These are phyloP conservation scores for Nebria salina DNA, from an alignment of 2,888 invertebrate species.

Conservation along the genomic window DNA sequence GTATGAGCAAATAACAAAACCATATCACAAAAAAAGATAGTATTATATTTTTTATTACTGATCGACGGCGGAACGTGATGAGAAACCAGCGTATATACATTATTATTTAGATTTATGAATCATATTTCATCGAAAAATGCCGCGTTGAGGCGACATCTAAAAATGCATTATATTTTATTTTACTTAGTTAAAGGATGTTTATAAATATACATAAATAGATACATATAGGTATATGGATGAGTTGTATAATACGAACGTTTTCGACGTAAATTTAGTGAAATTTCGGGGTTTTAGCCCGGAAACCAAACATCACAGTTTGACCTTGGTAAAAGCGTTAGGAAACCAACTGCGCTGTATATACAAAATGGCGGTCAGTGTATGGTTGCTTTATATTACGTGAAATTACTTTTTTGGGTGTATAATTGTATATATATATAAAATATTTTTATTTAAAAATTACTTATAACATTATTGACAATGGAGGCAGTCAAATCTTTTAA, in stretches of 20 bases:
- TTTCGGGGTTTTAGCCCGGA: conserved; percentile 32
- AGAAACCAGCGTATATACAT: conserved; percentile 48
- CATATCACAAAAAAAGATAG: conserved; percentile 22
- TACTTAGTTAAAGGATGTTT: neutral
- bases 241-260: too few species aligned
- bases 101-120: conserved; percentile 6
- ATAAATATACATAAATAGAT: neutral
- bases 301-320: conserved; percentile 39
- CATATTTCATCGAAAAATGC: conserved; percentile 22
- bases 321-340: conserved; percentile 28
- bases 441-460: conserved; percentile 29
- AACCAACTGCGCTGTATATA: conserved; percentile 31
- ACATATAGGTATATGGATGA: too few species aligned
- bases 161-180: conserved; percentile 5
- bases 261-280: conserved; percentile 13
- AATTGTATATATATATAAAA: conserved; percentile 36
- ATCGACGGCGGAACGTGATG: conserved; percentile 45
- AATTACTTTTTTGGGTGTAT: conserved; percentile 31
- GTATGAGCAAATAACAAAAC: conserved; percentile 24
- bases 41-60: conserved; percentile 20
- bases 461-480: conserved; percentile 64
- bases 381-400: conserved; percentile 41
- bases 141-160: conserved; percentile 31
- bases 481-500: conserved; percentile 89
- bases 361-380: conserved; percentile 40